Evolutionary conservation across 2,888 invertebrate genomes (phyloP).

Genomic region (Himalopsyche kuldschensis): DNA sequence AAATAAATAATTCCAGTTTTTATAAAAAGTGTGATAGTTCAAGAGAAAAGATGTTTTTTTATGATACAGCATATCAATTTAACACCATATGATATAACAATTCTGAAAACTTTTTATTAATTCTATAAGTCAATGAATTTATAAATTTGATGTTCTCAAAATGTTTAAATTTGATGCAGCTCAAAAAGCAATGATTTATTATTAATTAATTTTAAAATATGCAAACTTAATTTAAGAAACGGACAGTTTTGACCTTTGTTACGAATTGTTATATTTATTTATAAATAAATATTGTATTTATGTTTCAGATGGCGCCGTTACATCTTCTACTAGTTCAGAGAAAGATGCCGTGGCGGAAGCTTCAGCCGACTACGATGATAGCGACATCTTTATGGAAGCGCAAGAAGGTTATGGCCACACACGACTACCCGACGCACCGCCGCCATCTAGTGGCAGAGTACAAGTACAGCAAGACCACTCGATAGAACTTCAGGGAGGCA

Average conservation of each 20-base stretch:
- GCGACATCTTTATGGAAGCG: conserved; percentile 53
- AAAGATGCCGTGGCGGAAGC: conserved; percentile 51
- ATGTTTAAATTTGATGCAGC: no score
- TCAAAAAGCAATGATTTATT: no score
- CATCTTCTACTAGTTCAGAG: conserved; percentile 13
- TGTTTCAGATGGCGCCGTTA: conserved; percentile 4
- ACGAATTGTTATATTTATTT: neutral
- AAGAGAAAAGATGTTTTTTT: no score
- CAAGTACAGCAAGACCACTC: conserved; percentile 52
- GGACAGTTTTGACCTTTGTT: neutral
- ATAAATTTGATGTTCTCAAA: no score
- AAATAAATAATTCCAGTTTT: no score
- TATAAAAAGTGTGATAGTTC: no score
- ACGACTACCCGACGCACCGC: conserved; percentile 33
- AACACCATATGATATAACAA: no score
- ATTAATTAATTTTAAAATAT: no score
- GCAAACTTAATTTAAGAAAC: no score
- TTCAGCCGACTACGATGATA: conserved; percentile 51
- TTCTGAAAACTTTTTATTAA: no score
- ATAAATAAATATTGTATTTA: neutral
- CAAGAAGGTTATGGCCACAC: conserved; percentile 42
- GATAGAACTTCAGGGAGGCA: conserved; percentile 58
- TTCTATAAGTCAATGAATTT: no score
- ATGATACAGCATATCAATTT: no score
- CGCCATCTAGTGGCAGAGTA: conserved; percentile 27